These are phyloP conservation scores for Centrocercus urophasianus DNA, from an alignment of 2,113 vertebrate genomes.

Conservation along the genomic window DNA sequence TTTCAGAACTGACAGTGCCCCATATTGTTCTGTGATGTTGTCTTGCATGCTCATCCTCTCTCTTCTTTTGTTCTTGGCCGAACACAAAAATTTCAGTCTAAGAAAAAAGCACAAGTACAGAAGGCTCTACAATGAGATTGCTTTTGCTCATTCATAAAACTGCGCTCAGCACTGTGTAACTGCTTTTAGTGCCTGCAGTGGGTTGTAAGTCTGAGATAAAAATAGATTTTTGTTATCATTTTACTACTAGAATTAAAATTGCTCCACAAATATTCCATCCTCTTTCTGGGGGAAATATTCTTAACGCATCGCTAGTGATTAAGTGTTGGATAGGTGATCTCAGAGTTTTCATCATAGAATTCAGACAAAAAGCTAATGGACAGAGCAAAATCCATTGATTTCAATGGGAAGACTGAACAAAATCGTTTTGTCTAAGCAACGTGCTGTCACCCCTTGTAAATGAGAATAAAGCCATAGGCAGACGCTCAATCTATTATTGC, in stretches of 20 bases:
- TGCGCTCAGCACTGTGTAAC: not conserved
- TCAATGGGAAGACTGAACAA: not conserved
- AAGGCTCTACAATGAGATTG: not conserved
- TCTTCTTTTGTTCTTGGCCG: not conserved
- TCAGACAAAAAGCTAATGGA: not conserved
- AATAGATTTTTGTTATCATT: not conserved
- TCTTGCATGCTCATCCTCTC: fast-evolving
- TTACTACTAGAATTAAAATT: not conserved
- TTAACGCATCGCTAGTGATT: not conserved
- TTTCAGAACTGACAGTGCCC: not conserved
- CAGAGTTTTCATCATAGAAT: not conserved
- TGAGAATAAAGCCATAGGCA: not conserved
- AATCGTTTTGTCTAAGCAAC: not conserved
- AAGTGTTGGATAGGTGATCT: not conserved
- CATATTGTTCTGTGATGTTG: not conserved
- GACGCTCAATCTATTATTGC: not conserved
- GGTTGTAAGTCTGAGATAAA: constrained; percentile 7
- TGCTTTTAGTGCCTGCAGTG: not conserved
- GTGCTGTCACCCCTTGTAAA: not conserved
- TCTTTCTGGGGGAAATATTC: not conserved
- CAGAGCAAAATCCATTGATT: not conserved
- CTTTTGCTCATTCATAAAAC: constrained; percentile 48
- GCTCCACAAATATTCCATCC: not conserved
- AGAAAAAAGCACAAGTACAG: not conserved
- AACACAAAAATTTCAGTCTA: not conserved